Evolutionary conservation across 2,888 invertebrate genomes (phyloP).

Genomic region (Aromia moschata): DNA sequence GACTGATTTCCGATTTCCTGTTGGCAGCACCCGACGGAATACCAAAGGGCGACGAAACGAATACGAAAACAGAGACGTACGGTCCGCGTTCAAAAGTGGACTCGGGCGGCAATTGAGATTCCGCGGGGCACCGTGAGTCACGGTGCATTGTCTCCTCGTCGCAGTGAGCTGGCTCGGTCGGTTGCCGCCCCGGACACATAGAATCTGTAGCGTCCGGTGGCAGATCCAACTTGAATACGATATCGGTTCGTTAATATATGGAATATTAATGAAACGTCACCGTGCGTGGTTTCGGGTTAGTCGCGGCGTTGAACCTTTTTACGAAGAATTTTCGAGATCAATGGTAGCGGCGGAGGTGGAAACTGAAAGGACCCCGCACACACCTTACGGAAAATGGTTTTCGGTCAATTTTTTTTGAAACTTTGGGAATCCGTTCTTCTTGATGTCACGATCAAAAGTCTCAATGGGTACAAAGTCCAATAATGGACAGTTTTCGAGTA

Average conservation of each 20-base stretch:
- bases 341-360: too few species aligned
- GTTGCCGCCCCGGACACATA: conserved; percentile 42
- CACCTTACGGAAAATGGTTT: too few species aligned
- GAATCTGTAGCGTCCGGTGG: conserved; percentile 44
- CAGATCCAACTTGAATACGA: conserved; percentile 38
- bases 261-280: conserved; percentile 15
- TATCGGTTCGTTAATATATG: conserved; percentile 17
- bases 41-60: not conserved
- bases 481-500: too few species aligned
- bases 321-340: too few species aligned
- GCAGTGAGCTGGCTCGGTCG: conserved; percentile 36
- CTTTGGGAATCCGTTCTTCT: too few species aligned
- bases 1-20: conserved; percentile 18
- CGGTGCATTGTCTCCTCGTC: conserved; percentile 34
- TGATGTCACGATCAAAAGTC: too few species aligned
- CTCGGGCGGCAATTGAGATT: conserved; percentile 20
- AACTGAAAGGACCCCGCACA: too few species aligned
- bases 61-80: conserved; percentile 6
- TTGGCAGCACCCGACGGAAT: not conserved
- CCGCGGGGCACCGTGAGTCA: conserved; percentile 24
- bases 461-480: too few species aligned
- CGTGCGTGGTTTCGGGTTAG: not conserved
- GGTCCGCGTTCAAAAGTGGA: conserved; percentile 8
- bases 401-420: too few species aligned
- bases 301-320: too few species aligned